Conservation (phyloP, 1,140 invertebrate species). For the Penaeus japonicus region DNA sequence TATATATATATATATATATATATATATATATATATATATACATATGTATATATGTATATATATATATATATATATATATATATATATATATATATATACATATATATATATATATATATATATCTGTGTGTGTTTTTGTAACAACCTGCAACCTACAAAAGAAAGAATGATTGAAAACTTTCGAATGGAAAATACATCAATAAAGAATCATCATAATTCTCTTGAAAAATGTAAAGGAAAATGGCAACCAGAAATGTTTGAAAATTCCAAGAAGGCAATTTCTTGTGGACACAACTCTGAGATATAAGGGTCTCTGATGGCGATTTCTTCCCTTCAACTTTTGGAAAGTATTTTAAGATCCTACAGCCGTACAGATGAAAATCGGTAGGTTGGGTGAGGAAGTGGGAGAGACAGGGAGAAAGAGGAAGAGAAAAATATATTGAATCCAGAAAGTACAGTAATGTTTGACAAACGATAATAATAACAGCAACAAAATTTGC, state of each 20-base stretch:
- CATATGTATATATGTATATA: background rate
- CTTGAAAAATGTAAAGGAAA: too few relatives aligned
- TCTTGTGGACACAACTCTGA: too few relatives aligned
- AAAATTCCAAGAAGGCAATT: background rate
- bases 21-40: background rate
- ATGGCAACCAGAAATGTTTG: too few relatives aligned
- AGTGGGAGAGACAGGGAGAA: background rate
- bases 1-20: background rate
- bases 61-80: background rate
- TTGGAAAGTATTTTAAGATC: too few relatives aligned
- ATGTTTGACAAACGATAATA: too few relatives aligned
- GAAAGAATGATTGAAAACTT: background rate
- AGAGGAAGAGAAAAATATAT: too few relatives aligned
- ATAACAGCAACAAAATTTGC: too few relatives aligned
- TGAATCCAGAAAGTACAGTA: too few relatives aligned
- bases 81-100: conserved; percentile 1
- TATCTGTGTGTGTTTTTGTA: background rate
- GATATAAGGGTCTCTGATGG: too few relatives aligned
- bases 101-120: conserved; percentile 1
- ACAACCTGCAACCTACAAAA: background rate
- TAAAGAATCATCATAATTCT: background rate
- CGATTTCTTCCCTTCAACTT: too few relatives aligned
- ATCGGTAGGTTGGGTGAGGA: background rate
- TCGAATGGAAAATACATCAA: background rate
- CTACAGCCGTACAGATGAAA: background rate